Conservation (phyloP, 2,888 invertebrate species). For the Oscheius sp. region DNA sequence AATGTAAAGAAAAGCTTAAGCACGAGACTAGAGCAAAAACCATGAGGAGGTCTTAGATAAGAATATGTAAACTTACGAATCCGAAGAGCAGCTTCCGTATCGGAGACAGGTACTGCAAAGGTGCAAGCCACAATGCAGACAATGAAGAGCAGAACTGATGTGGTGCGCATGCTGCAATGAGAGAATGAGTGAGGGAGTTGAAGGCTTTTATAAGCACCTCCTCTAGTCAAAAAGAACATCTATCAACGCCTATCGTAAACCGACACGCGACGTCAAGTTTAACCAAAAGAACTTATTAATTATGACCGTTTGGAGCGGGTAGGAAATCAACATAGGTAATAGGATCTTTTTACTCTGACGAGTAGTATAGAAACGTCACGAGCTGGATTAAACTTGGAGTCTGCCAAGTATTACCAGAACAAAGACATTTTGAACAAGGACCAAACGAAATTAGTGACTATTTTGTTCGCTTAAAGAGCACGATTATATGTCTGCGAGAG, state of each 20-base stretch:
- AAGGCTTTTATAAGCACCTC: slow-evolving; percentile 7
- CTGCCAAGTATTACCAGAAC: too few species aligned
- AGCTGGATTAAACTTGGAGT: too few species aligned
- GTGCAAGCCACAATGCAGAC: slow-evolving; percentile 27
- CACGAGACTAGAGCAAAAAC: neutral
- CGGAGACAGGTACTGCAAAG: slow-evolving; percentile 31
- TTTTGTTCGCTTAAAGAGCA: too few species aligned
- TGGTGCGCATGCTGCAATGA: slow-evolving; percentile 31
- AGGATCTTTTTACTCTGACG: slow-evolving; percentile 14
- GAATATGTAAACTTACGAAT: slow-evolving; percentile 19
- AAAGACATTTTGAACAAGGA: too few species aligned
- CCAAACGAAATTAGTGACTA: too few species aligned
- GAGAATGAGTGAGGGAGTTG: slow-evolving; percentile 3
- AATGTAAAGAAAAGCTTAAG: neutral
- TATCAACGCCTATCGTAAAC: slow-evolving; percentile 29
- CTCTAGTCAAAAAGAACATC: slow-evolving; percentile 18
- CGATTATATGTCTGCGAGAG: too few species aligned
- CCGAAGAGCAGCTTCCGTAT: slow-evolving; percentile 26
- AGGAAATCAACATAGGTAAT: slow-evolving; percentile 20
- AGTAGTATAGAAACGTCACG: too few species aligned
- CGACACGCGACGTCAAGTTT: slow-evolving; percentile 32
- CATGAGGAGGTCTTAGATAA: neutral
- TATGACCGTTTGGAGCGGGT: slow-evolving; percentile 8
- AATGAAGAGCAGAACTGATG: slow-evolving; percentile 25
- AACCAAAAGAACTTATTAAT: slow-evolving; percentile 25